Base-by-base conservation (phyloP, 2,888 invertebrate species). In the Parthenolecanium corni region DNA sequence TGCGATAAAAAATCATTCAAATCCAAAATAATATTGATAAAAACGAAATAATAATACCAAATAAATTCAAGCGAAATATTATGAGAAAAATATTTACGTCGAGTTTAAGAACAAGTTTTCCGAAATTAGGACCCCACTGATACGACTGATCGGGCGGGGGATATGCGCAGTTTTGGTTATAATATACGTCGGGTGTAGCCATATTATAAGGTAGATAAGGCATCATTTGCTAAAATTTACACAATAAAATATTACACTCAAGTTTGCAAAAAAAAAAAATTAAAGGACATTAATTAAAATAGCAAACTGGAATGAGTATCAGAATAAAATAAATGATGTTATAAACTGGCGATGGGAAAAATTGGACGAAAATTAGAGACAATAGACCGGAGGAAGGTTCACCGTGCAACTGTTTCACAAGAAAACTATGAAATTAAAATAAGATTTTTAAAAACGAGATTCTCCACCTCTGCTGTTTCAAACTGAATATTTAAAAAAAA, bases 131-230 rank as follows among this genome's bases (percentile, higher is more conserved):
- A 40, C 56, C 56, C 56, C 56, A 56, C 16, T 56, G 56, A 44
- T 56, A 56, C 21, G 56, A 46, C 11, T 44, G 42, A 56, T 16
- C 56, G 21, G 40, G 23, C 44, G 56, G 56, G 56, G 56, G 44
- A 44, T 56, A 56, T 16, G 42, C 56, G 56, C 56, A 56, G 56
- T 56, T 56, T 56, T 56, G 56, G 42, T 40, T 44, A 46, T 56
- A 56, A 56, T 42, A 56, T 16, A 56, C 56, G 38, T 56, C 56
- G 56, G 56, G 56, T 56, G 56, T 14, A 14, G 16, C 56, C 40
- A 56, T 56, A 44, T 56, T 56, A 56, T 56, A 56, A 56, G 56
- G 56, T 14, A 56, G 56, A 56, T 56, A 56, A 40, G 56, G 56
- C 16, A 24, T 25, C 44, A 44, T 40, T 44, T 42, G 56, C 56